Evolutionary conservation across 2,888 invertebrate genomes (phyloP).

Genomic region (Flexamia atlantica): DNA sequence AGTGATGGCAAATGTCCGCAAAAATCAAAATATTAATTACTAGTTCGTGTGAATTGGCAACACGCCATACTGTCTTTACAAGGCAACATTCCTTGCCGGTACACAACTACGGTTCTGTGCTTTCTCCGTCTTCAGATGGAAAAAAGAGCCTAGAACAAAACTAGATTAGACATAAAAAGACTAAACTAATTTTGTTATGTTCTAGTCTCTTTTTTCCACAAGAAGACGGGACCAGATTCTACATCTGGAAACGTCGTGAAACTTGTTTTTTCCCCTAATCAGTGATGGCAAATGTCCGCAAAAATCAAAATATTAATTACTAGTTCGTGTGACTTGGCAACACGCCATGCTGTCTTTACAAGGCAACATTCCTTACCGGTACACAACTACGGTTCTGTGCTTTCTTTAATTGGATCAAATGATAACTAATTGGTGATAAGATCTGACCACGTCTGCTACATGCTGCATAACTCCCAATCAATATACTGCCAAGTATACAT

Average conservation of each 20-base stretch:
- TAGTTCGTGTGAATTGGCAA: not conserved
- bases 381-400: not conserved
- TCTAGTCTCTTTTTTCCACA: too few species aligned
- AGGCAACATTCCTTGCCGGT: not conserved
- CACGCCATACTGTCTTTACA: not conserved
- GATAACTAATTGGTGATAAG: not conserved
- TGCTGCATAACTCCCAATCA: too few species aligned
- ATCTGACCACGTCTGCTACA: not conserved
- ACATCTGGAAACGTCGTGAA: too few species aligned
- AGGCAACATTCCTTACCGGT: not conserved
- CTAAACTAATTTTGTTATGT: too few species aligned
- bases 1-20: too few species aligned
- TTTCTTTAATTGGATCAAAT: not conserved
- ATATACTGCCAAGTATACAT: too few species aligned
- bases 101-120: not conserved
- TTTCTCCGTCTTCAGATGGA: too few species aligned
- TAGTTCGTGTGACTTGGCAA: not conserved
- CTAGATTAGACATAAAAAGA: too few species aligned
- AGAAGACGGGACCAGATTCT: too few species aligned
- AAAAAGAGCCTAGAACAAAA: too few species aligned
- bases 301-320: not conserved
- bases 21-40: not conserved
- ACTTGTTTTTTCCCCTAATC: too few species aligned
- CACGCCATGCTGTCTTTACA: not conserved
- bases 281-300: too few species aligned